Evolutionary conservation across 2,797 vertebrate species (phyloP), one percentile per base, ranked within the genome.

Genomic region (Distichodus sexfasciatus): DNA sequence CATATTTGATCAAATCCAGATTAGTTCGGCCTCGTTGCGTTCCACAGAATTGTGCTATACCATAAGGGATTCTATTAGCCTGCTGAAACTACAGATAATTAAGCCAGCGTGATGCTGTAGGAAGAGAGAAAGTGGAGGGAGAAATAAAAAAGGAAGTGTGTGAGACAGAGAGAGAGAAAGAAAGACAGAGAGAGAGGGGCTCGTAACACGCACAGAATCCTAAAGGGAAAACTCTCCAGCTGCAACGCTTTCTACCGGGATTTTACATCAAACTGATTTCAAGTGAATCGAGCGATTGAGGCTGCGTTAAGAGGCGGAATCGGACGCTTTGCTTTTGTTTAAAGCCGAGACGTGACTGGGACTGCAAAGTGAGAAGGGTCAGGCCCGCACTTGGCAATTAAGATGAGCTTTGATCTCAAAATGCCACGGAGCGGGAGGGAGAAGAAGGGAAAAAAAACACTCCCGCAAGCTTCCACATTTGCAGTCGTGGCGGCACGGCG

Each of bases 1-100:
- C 60, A 66, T 69, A 79, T 76, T 80, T 79, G 66, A 83, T 81
- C 69, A 83, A 77, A 81, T 73, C 59, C 60, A 77, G 74, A 83
- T 80, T 78, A 76, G 74, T 74, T 72, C 62, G 66, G 76, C 79
- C 70, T 72, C 73, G 76, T 69, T 81, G 76, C 71, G n/a, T 68
- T 74, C 35, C 44, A 60, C 65, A 40, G 73, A 76, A 80, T 69
- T 60, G 72, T 74, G 61, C 70, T 54, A 66, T 72, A 76, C 68
- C 65, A 71, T 67, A 28, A 44, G 54, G 69, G 66, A 69, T 79
- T 77, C 61, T 76, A 77, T 78, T 72, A 81, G 69, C 51, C 54
- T 31, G 50, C 41, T 53, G 54, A 77, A 79, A 79, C 65, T 66
- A 68, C 51, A 71, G 60, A 79, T 77, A 77, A 79, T 80, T 79